Evolutionary conservation across 1,140 invertebrate genomes (phyloP).

Genomic region (Samia ricini): DNA sequence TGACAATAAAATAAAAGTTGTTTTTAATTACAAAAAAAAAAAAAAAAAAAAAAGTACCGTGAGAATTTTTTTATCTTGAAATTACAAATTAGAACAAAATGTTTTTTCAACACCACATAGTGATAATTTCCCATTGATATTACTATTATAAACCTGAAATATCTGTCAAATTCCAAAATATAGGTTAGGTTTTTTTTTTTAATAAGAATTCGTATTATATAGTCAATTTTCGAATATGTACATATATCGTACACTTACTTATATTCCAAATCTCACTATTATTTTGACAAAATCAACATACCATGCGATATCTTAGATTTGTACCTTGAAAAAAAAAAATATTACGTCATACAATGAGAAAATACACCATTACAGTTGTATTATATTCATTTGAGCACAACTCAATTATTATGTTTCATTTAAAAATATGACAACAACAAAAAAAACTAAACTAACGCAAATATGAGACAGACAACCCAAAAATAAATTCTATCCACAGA

Average conservation of each 20-base stretch:
- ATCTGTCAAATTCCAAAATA: no score
- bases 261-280: no score
- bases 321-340: no score
- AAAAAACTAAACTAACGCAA: background rate
- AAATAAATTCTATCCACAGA: background rate
- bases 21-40: background rate
- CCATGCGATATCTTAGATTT: no score
- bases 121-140: no score
- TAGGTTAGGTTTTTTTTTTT: no score
- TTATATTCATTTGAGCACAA: background rate
- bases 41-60: background rate
- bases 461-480: background rate
- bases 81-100: background rate
- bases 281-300: background rate
- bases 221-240: no score
- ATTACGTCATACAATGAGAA: background rate
- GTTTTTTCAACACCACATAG: background rate
- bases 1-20: slow-evolving; percentile 2
- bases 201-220: no score
- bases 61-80: no score
- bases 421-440: background rate
- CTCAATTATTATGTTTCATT: background rate
- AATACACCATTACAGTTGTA: background rate
- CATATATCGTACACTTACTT: no score
- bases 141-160: no score